Evolutionary conservation across 1,140 invertebrate genomes (phyloP).

Genomic region (Hyposmocoma kahamanoa): DNA sequence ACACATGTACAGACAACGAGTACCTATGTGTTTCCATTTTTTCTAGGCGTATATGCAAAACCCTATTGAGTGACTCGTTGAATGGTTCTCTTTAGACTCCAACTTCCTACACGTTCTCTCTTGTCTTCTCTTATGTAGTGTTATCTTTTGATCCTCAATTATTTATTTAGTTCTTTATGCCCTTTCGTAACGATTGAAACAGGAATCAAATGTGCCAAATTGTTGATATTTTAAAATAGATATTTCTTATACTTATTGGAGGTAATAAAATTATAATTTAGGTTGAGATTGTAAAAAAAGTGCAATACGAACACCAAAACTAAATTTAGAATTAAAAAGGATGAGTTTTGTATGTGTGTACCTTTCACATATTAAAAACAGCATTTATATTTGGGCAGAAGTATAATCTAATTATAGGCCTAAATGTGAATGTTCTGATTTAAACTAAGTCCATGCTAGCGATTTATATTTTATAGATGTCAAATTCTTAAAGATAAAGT

Average conservation of each 20-base stretch:
- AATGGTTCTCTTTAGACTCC: too few species aligned
- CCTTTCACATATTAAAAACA: constrained; percentile 15
- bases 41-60: too few species aligned
- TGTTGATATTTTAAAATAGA: constrained; percentile 52
- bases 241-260: constrained; percentile 40
- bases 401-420: background rate
- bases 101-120: too few species aligned
- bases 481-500: constrained; percentile 41
- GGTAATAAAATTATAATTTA: constrained; percentile 17
- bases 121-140: too few species aligned
- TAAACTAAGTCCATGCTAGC: constrained; percentile 17
- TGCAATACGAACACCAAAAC: constrained; percentile 46
- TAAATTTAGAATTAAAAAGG: constrained; percentile 19
- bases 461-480: constrained; percentile 60
- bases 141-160: background rate
- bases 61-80: too few species aligned
- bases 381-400: background rate
- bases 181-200: constrained; percentile 14
- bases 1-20: too few species aligned
- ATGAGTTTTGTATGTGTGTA: constrained; percentile 1
- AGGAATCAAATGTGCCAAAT: constrained; percentile 55
- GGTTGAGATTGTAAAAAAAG: constrained; percentile 26
- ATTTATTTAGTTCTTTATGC: background rate
- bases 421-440: background rate
- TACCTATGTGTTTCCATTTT: too few species aligned